Evolutionary conservation across 2,888 invertebrate species (phyloP), one percentile per base, ranked within the genome.

Genomic region (Eupithecia subfuscata): DNA sequence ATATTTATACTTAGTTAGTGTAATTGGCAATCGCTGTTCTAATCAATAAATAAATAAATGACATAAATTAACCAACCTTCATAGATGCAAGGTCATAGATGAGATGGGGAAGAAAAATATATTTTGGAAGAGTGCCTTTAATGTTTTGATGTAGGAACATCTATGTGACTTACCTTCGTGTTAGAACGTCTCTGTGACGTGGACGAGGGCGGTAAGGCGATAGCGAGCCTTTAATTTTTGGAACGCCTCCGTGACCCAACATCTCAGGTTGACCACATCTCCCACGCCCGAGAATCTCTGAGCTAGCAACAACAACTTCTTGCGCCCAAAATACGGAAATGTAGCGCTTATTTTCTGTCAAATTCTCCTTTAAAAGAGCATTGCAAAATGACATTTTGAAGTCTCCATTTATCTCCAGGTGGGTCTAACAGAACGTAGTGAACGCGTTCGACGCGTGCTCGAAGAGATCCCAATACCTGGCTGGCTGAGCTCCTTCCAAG

Each of bases 401-500:
- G 25, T 16, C 4, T 69, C 30, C 30, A 30, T 30, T 30, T 30
- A 30, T 67, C 9, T 16, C 0, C 70, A 95, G 95, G 93, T 95
- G 1, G 95, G 95, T 22, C 82, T 95, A 1, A 95, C 92, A 0
- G 95, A 95, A 77, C 92, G 95, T 16, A 92, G 92, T 75, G 82
- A 85, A 1, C 91, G 95, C 34, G 95, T 95, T 0, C 91, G 94
- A 0, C 91, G 95, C 14, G 95, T 95, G 0, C 95, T 95, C 0
- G 95, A 95, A 86, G 95, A 95, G 73, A 94, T 95, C 52, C 84
- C 97, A 80, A 90, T 98, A 1, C 97, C 97, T 0, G 93, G 96
- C 2, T 98, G 98, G 98, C 91, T 98, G 77, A 95, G 96, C 71
- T 95, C 96, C 1, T 97, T 97, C 84, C 95, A 97, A 69, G 96